Percentiles rank a stretch among this genome's conserved stretches.
phyloP scores from a whole-genome alignment of 2,888 invertebrate genomes.

The Yponomeuta sedellus region DNA sequence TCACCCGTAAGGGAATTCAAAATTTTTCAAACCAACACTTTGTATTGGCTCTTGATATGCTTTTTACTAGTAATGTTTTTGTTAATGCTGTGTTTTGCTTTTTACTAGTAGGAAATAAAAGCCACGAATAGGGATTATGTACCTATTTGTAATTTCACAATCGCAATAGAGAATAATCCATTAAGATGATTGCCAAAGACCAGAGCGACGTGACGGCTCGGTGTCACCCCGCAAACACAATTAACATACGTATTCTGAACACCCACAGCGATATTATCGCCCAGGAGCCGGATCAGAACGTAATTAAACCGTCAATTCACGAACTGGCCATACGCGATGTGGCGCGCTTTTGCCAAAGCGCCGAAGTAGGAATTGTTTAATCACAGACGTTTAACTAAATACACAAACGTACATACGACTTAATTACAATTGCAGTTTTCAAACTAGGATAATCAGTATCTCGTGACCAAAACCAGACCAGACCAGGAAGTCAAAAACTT shows the following conservation, averaged over 20 bases:
- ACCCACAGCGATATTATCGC: slow-evolving; percentile 68
- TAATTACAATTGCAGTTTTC: too few species aligned
- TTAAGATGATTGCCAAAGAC: background rate
- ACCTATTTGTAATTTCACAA: background rate
- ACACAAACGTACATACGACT: too few species aligned
- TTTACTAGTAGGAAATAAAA: too few species aligned
- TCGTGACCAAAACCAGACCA: too few species aligned
- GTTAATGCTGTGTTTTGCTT: too few species aligned
- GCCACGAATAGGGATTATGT: too few species aligned
- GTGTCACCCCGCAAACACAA: background rate
- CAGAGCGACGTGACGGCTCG: slow-evolving; percentile 1
- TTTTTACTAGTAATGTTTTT: too few species aligned
- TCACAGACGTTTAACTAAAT: background rate
- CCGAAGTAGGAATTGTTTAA: slow-evolving; percentile 32
- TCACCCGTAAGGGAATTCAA: too few species aligned
- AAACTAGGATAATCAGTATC: too few species aligned
- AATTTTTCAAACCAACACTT: too few species aligned
- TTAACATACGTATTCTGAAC: slow-evolving; percentile 60
- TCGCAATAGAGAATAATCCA: background rate
- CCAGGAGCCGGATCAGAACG: slow-evolving; percentile 63
- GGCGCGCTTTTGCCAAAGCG: slow-evolving; percentile 73
- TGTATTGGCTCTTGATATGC: too few species aligned
- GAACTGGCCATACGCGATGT: slow-evolving; percentile 59
- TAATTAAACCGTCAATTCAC: slow-evolving; percentile 75
- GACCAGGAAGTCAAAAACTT: too few species aligned